These are phyloP conservation scores for Marcusenius ussheri DNA, from an alignment of 2,113 vertebrate genomes.

Conservation along the genomic window DNA sequence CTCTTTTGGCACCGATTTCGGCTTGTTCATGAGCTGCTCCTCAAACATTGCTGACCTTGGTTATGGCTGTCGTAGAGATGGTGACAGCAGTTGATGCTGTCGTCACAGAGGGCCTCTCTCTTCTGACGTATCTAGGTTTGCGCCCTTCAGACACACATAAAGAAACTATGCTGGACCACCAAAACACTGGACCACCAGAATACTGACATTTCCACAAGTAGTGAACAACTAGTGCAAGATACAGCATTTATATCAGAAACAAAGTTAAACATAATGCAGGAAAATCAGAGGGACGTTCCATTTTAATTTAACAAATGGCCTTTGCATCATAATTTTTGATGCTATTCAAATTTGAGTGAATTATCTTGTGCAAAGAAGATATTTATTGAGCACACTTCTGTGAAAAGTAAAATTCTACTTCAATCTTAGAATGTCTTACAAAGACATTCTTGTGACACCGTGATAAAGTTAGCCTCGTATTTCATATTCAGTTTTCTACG, in stretches of 20 bases:
- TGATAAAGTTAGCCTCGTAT: neutral
- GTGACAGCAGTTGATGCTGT: conserved; percentile 36
- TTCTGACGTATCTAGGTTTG: conserved; percentile 64
- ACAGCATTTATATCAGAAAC: neutral
- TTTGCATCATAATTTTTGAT: neutral
- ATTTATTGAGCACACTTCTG: neutral
- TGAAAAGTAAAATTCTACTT: neutral
- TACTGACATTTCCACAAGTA: neutral
- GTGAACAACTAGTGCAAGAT: neutral
- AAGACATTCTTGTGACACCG: neutral
- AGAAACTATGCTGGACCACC: neutral
- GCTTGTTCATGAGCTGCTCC: neutral
- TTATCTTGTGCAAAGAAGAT: neutral
- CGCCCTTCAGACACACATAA: conserved; percentile 46
- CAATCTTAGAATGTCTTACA: neutral
- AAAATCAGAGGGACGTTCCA: neutral
- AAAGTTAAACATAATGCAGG: neutral
- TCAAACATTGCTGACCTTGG: conserved; percentile 54
- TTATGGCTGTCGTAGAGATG: conserved; percentile 47
- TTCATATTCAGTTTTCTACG: neutral
- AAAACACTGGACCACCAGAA: neutral
- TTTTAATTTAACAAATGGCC: neutral
- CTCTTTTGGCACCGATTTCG: neutral
- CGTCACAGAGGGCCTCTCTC: conserved; percentile 56
- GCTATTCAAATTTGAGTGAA: neutral